Evolutionary conservation across 2,113 vertebrate species (phyloP).

Genomic region (Coracopsis vasa): DNA sequence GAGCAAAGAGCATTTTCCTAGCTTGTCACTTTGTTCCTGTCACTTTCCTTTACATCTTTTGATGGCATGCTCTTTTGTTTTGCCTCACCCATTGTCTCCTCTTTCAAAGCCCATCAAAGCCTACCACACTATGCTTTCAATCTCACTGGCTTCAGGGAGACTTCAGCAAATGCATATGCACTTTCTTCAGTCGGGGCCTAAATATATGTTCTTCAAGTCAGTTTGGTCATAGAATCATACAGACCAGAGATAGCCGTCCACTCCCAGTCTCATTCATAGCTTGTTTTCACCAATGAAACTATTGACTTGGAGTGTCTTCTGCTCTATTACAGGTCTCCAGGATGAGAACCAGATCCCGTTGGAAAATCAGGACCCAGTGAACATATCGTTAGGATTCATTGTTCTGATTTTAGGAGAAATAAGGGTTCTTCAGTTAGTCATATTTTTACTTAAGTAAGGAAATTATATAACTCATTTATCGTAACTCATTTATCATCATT

Average conservation of each 20-base stretch:
- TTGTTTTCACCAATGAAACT: background rate
- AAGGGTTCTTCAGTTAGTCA: background rate
- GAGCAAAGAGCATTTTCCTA: constrained; percentile 54
- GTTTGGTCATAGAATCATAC: background rate
- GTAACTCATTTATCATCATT: background rate
- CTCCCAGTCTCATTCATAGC: background rate
- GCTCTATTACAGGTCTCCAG: background rate
- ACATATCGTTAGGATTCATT: background rate
- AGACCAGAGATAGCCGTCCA: background rate
- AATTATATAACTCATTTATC: background rate
- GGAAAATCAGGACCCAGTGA: background rate
- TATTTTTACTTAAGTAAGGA: background rate
- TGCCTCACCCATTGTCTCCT: constrained; percentile 43
- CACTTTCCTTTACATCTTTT: constrained; percentile 61
- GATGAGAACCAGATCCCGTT: background rate
- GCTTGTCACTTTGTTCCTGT: constrained; percentile 57
- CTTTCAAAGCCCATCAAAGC: constrained; percentile 50
- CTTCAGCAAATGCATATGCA: background rate
- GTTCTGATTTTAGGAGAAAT: background rate
- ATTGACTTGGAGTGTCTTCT: background rate
- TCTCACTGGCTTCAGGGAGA: background rate
- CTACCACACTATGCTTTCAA: constrained; percentile 34
- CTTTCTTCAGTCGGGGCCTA: background rate
- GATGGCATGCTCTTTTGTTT: constrained; percentile 56
- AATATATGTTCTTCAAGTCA: background rate